Evolutionary conservation across 2,113 vertebrate species (phyloP).

Genomic region (Podilymbus podiceps): DNA sequence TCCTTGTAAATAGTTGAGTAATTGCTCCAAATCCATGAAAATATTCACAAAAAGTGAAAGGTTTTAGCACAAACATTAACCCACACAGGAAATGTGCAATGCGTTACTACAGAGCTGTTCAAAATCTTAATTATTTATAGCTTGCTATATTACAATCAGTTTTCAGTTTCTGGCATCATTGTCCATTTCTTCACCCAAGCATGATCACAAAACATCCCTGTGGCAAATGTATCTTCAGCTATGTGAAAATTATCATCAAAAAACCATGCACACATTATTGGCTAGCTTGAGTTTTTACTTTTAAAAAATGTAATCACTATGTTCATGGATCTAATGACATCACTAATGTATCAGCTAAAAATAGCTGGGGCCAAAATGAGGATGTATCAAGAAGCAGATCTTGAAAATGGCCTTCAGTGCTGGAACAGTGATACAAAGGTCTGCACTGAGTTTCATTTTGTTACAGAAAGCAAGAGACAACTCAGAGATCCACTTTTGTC

Average conservation of each 20-base stretch:
- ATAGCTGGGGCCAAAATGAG: not conserved
- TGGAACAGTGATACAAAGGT: not conserved
- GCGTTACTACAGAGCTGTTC: not conserved
- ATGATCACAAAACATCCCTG: not conserved
- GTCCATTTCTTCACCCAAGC: not conserved
- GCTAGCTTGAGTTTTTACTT: not conserved
- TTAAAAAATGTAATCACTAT: not conserved
- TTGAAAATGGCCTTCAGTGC: not conserved
- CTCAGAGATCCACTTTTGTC: not conserved
- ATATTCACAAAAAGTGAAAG: conserved; percentile 44
- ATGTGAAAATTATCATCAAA: not conserved
- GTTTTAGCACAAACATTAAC: conserved; percentile 14
- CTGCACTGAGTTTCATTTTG: not conserved
- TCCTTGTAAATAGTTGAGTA: conserved; percentile 54
- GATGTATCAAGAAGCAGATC: not conserved
- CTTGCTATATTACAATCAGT: not conserved
- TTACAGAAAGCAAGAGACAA: not conserved
- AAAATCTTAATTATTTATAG: not conserved
- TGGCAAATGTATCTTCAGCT: not conserved
- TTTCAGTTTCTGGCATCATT: not conserved
- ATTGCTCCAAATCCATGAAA: conserved; percentile 40
- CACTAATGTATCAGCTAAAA: not conserved
- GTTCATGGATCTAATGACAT: not conserved
- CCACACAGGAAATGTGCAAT: not conserved
- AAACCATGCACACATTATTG: not conserved